These are phyloP conservation scores for Toxotes lorentzi DNA, from an alignment of 2,797 vertebrate genomes.

Conservation along the genomic window DNA sequence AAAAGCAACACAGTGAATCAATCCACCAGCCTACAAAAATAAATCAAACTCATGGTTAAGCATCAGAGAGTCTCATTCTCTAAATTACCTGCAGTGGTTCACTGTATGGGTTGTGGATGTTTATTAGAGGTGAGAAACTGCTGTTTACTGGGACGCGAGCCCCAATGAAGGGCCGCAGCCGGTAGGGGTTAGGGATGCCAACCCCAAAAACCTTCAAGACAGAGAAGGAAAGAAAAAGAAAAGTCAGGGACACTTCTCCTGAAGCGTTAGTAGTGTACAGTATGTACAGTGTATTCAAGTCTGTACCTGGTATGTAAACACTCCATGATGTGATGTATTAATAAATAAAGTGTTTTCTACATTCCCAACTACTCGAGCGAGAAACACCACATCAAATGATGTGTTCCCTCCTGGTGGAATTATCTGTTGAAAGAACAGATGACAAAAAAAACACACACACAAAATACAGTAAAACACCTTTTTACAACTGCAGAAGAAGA, in stretches of 20 bases:
- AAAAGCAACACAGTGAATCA: neutral
- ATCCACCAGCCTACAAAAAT: neutral
- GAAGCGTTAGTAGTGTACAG: neutral
- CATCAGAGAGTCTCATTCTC: neutral
- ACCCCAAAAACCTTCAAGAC: conserved; percentile 95
- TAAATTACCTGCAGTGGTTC: conserved; percentile 94
- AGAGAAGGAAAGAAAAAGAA: neutral
- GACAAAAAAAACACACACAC: neutral
- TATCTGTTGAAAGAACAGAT: conserved; percentile 86
- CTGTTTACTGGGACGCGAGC: conserved; percentile 98
- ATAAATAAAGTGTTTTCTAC: conserved; percentile 99
- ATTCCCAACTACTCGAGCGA: conserved; percentile 98
- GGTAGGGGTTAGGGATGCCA: conserved; percentile 97
- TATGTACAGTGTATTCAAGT: neutral
- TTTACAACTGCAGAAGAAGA: neutral
- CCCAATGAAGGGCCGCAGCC: conserved; percentile 96
- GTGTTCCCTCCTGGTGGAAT: conserved; percentile 99
- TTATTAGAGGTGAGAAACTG: conserved; percentile 98
- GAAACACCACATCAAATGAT: conserved; percentile 98
- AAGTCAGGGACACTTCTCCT: neutral
- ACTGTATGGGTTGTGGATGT: conserved; percentile 98
- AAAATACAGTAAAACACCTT: neutral
- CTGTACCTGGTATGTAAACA: conserved; percentile 99
- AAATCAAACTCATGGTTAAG: neutral
- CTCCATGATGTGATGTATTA: conserved; percentile 99